phyloP scores from a whole-genome alignment of 2,113 vertebrate species.

The Trematocara nigrifrons region DNA sequence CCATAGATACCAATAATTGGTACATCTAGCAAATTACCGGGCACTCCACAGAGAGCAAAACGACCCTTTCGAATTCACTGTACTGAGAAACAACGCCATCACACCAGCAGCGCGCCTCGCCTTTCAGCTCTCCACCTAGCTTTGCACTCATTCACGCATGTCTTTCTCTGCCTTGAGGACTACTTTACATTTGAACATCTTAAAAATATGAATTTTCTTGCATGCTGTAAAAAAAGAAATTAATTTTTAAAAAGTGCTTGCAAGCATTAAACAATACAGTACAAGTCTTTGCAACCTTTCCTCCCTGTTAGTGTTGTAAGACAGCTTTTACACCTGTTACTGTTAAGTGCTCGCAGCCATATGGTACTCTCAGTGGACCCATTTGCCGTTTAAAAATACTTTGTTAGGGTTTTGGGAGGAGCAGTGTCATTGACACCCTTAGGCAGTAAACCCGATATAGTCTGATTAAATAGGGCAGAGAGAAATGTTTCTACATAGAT shows the following conservation, averaged over 20 bases:
- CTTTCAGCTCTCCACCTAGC: neutral
- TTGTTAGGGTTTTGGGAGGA: slow-evolving; percentile 43
- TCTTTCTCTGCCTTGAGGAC: neutral
- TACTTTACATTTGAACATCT: neutral
- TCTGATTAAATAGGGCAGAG: slow-evolving; percentile 51
- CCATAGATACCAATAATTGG: slow-evolving; percentile 78
- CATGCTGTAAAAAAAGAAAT: neutral
- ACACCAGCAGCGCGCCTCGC: neutral
- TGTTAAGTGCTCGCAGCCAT: slow-evolving; percentile 28
- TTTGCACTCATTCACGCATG: neutral
- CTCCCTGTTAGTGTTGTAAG: slow-evolving; percentile 37
- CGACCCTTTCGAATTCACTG: slow-evolving; percentile 51
- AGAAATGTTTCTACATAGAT: slow-evolving; percentile 5
- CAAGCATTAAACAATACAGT: neutral
- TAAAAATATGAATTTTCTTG: neutral
- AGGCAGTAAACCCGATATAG: slow-evolving; percentile 32
- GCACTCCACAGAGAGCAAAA: slow-evolving; percentile 59
- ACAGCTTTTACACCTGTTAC: slow-evolving; percentile 58
- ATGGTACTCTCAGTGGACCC: slow-evolving; percentile 48
- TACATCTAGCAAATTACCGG: slow-evolving; percentile 74
- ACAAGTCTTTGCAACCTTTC: slow-evolving; percentile 31
- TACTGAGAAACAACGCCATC: slow-evolving; percentile 14
- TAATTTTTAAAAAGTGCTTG: neutral
- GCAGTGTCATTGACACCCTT: slow-evolving; percentile 40
- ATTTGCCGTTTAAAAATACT: slow-evolving; percentile 66